Evolutionary conservation across 2,113 vertebrate genomes (phyloP).

Genomic region (Triplophysa tibetana): DNA sequence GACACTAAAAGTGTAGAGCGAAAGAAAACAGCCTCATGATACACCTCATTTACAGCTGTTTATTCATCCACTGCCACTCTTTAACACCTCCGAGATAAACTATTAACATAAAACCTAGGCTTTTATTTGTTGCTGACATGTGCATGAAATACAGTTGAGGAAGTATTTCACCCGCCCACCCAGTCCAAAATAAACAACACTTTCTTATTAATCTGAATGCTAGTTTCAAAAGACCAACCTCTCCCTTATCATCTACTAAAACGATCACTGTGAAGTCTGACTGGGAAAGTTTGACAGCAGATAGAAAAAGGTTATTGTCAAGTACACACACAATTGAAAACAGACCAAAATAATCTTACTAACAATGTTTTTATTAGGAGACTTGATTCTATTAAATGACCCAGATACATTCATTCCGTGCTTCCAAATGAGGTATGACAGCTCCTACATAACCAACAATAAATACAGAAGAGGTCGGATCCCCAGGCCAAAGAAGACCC

Average conservation of each 20-base stretch:
- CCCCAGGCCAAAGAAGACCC: slow-evolving; percentile 71
- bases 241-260: neutral
- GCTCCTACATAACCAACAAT: slow-evolving; percentile 77
- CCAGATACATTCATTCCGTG: slow-evolving; percentile 75
- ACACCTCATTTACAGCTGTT: slow-evolving; percentile 52
- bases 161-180: neutral
- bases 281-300: slow-evolving; percentile 62
- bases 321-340: slow-evolving; percentile 63
- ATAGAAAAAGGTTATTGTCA: slow-evolving; percentile 65
- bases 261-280: slow-evolving; percentile 53
- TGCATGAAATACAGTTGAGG: neutral
- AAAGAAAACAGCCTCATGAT: slow-evolving; percentile 57
- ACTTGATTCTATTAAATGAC: slow-evolving; percentile 77
- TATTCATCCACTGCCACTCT: slow-evolving; percentile 14
- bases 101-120: neutral
- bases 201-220: neutral
- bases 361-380: slow-evolving; percentile 76
- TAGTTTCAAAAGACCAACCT: neutral
- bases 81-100: neutral
- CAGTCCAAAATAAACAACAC: neutral
- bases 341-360: slow-evolving; percentile 71
- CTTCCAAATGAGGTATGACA: slow-evolving; percentile 78
- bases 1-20: slow-evolving; percentile 65
- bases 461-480: slow-evolving; percentile 76
- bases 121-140: neutral